Percentiles rank a stretch among this genome's conserved stretches.
Conservation (phyloP, 2,888 invertebrate genomes). For the Caenorhabditis imperialis region DNA sequence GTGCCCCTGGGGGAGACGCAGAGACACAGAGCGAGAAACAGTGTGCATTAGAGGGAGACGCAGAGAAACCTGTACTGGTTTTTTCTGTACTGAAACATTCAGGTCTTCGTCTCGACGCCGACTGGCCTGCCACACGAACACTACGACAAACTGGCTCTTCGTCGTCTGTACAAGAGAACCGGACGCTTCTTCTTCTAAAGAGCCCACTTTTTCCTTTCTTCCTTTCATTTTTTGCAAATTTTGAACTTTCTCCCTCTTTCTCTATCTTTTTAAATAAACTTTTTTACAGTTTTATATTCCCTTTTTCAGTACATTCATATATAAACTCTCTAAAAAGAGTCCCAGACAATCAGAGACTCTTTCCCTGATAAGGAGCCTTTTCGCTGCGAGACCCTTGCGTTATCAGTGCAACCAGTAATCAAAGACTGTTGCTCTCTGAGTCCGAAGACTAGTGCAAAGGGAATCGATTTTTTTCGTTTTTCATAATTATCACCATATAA, state of each 20-base stretch:
- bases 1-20: no score
- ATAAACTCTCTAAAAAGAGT: slow-evolving; percentile 3
- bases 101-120: slow-evolving; percentile 61
- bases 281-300: background rate
- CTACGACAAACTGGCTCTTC: slow-evolving; percentile 65
- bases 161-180: slow-evolving; percentile 74
- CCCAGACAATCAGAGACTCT: slow-evolving; percentile 19
- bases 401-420: slow-evolving; percentile 47
- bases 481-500: slow-evolving; percentile 1
- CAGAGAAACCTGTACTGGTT: no score
- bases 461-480: slow-evolving; percentile 33
- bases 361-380: background rate
- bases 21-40: no score
- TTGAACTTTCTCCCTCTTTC: background rate
- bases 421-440: slow-evolving; percentile 58
- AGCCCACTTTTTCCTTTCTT: background rate
- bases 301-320: background rate
- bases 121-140: slow-evolving; percentile 60
- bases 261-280: slow-evolving; percentile 1
- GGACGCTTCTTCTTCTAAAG: slow-evolving; percentile 73
- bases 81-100: no score
- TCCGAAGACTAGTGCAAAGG: slow-evolving; percentile 20
- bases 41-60: no score
- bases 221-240: slow-evolving; percentile 1
- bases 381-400: slow-evolving; percentile 40